Evolutionary conservation across 2,888 invertebrate species (phyloP), one percentile per base, ranked within the genome.

Genomic region (Harmothoe impar): DNA sequence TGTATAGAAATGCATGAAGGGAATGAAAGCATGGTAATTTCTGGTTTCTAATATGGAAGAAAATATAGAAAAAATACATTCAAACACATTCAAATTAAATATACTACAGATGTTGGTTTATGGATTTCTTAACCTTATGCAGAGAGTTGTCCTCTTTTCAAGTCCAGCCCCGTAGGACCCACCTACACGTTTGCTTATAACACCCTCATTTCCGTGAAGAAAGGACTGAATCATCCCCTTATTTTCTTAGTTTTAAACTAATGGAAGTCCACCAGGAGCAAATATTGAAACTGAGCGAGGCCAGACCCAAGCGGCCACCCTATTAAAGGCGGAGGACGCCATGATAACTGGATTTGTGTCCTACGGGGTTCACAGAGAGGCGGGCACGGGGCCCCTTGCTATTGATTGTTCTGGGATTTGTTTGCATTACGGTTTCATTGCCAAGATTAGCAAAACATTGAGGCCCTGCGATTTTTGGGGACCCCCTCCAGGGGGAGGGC

Each of bases 351-450:
- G 86, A 54, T 86, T 54, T 86, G 86, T 52, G 86, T 56, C 86
- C 56, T 86, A 15, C 31, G 86, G 86, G 86, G 86, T 54, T 54
- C 29, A 29, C n/a, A n/a, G 86, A 29, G 52, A 54, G 23, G 15
- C 23, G 54, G 56, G 56, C 43, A 43, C 29, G 54, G 31, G 1
- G 25, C 54, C 86, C 86, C 52, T 10, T 29, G 17, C 86, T 86
- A 86, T 86, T 86, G 86, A 86, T 86, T 86, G 86, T 25, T 25
- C 52, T 29, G 86, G 86, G 54, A 86, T 86, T 86, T 86, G 86
- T 86, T 86, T 86, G 86, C 86, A 86, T 86, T 86, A 54, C 17
- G 86, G 86, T 86, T 86, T 86, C 86, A 86, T 86, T 86, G 86
- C 54, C 86, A 86, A 52, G 86, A 86, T 86, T 86, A 86, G 54